Base-by-base conservation (phyloP, 2,888 invertebrate genomes). In the Griposia aprilina region DNA sequence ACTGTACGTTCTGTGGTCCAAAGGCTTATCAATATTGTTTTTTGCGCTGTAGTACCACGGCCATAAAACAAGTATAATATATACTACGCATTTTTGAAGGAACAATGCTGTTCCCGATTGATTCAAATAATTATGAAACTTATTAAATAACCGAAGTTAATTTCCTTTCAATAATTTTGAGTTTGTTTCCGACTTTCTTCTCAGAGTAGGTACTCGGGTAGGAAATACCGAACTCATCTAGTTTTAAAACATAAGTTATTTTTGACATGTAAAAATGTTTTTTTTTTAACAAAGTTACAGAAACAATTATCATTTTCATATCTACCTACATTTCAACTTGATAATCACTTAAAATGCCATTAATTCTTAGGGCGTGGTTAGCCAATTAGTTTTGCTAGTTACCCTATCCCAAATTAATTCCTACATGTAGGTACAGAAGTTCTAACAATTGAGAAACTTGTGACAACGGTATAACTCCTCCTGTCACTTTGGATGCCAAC, bases 381-480 rank as follows among this genome's bases (percentile, higher is more conserved):
- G 13, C 41, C 69, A 82, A 85, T 81, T 85, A 85, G 85, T 85
- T 82, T 72, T 41, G 41, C 55, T 74, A 81, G 82, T 69, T 45
- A 81, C 50, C 57, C 71, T 11, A 59, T 69, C 68, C 72, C 48
- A 76, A 85, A 75, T 83, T 71, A 85, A 83, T 85, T 69, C 71
- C 86, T 76, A 72, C 76, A 69, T 69, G 76, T 75, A 76, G 76
- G 68, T 65, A 82, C 82, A 68, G 76, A 85, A 85, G 63, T 82
- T 82, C 57, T 76, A 76, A 76, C 82, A 69, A 82, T 86, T 60
- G 70, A 55, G 68, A 41, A 85, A 83, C 83, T 85, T 65, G 76
- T 76, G 76, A 75, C 73, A 79, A 63, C 59, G 71, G 71, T 81
- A 75, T 70, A 71, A 76, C 82, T 65, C 63, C 76, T 84, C 85